phyloP scores from a whole-genome alignment of 2,113 vertebrate species.

The Strix aluco region DNA sequence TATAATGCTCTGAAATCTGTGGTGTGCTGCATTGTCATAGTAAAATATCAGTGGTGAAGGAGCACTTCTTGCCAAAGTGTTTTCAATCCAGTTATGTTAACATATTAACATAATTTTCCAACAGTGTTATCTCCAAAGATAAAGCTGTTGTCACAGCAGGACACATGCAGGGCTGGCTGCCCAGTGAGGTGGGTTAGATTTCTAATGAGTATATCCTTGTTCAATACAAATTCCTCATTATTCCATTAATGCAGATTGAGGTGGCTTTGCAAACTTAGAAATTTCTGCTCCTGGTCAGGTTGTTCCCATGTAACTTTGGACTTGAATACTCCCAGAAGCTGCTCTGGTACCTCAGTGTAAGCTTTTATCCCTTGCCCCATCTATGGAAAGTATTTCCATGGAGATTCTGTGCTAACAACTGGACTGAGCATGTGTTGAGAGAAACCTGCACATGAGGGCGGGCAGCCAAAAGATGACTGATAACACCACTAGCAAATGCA shows the following conservation, averaged over 20 bases:
- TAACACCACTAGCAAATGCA: constrained; percentile 34
- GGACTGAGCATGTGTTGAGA: background rate
- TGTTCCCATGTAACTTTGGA: background rate
- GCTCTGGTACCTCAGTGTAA: background rate
- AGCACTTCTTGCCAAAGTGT: background rate
- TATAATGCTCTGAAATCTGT: background rate
- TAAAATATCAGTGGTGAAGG: background rate
- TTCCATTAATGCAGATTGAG: background rate
- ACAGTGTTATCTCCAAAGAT: background rate
- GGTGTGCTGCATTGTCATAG: background rate
- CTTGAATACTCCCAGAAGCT: background rate
- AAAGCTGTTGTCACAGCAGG: constrained; percentile 4
- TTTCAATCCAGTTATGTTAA: constrained; percentile 4
- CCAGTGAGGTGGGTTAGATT: background rate
- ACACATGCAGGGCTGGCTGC: background rate
- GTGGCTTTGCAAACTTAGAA: background rate
- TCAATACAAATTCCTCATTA: background rate
- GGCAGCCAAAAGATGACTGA: constrained; percentile 37
- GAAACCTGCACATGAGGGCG: background rate
- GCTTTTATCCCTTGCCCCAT: background rate
- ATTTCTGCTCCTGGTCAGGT: background rate
- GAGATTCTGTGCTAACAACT: background rate
- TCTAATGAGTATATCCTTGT: background rate
- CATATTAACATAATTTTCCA: background rate
- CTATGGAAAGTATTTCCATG: background rate